phyloP scores from a whole-genome alignment of 2,113 vertebrate genomes.

The Catharus minimus region DNA sequence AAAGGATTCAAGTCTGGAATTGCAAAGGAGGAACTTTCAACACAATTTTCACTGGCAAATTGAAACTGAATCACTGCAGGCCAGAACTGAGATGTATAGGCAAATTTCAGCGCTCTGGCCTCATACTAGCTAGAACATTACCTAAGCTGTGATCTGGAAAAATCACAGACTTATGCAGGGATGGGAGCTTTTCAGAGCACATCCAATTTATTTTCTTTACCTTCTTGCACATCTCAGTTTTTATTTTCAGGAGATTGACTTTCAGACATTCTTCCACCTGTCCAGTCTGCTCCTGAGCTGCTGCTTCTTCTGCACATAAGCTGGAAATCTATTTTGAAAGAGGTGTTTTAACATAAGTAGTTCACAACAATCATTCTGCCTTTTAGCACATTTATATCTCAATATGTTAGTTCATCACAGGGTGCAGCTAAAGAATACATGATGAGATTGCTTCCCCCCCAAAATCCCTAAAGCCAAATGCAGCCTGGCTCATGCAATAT shows the following conservation, averaged over 20 bases:
- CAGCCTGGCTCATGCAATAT: not conserved
- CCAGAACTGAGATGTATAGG: not conserved
- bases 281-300: slow-evolving; percentile 96
- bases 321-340: slow-evolving; percentile 81
- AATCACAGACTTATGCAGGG: not conserved
- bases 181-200: not conserved
- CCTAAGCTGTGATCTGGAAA: not conserved
- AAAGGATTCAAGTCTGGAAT: not conserved
- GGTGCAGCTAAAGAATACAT: not conserved
- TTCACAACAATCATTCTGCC: not conserved
- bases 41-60: not conserved
- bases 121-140: not conserved
- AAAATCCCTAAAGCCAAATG: not conserved
- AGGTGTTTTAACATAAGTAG: not conserved
- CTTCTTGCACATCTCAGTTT: slow-evolving; percentile 90
- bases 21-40: not conserved
- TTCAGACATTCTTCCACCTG: slow-evolving; percentile 98
- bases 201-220: slow-evolving; percentile 63
- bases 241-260: slow-evolving; percentile 94
- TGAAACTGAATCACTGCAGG: not conserved
- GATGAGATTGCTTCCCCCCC: not conserved
- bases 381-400: not conserved
- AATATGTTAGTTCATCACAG: not conserved
- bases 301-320: slow-evolving; percentile 93
- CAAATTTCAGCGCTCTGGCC: not conserved